Evolutionary conservation across 2,888 invertebrate genomes (phyloP), one percentile per base, ranked within the genome.

Genomic region (Parasteatoda lunata): DNA sequence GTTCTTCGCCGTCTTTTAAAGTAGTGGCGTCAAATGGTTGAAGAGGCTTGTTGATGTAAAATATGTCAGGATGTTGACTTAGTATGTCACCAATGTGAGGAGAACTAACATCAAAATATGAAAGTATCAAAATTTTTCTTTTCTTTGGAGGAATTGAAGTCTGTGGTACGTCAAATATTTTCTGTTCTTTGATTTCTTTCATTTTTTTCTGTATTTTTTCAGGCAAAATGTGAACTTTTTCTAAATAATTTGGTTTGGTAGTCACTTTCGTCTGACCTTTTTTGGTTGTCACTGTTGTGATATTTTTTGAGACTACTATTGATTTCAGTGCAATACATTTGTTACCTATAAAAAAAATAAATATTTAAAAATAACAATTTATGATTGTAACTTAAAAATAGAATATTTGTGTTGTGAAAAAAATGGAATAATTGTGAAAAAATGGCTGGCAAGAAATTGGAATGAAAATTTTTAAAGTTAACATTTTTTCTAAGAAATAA

Each of bases 1-100:
- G 88, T 47, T 88, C 83, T 69, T 83, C 79, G 6, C 88, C 88
- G 54, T 79, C 83, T 71, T 79, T 79, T 5, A 66, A 45, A 9
- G 79, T 15, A 3, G 83, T 70, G 0, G 83, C 71, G n/a, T 88
- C 88, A 7, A 88, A 83, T 11, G 83, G 83, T 52, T 70, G 65
- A 4, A 88, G 73, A 0, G 88, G 88, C 15, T 88, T 83, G 59
- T 79, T 69, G 11, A 77, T 75, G 49, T 79, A 88, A 76, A 88
- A 88, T 52, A 88, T 15, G 9, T 79, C 79, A 4, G 83, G 76
- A 54, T 88, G 83, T 3, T 76, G 75, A 13, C 65, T 84, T 5
- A 88, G 68, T 15, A 88, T 79, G 3, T 88, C 83, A 3, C 79
- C 83, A 11, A 88, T 70, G 8, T 79, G 64, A 7, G 76, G 71